Base-by-base conservation (phyloP, 2,113 vertebrate genomes). In the Brachyhypopomus occidentalis region DNA sequence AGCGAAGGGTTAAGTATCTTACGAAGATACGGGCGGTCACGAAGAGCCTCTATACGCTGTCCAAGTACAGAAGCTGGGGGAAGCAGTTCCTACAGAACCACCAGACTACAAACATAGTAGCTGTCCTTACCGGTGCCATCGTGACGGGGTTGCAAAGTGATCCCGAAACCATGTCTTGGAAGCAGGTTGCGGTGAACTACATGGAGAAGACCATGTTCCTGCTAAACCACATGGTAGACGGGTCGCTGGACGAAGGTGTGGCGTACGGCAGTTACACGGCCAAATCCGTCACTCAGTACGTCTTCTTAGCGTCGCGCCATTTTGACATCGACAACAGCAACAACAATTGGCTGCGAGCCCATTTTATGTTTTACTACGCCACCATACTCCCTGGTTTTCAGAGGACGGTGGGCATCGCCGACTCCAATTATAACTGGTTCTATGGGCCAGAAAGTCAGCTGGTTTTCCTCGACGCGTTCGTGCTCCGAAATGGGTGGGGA, bases 341-440 rank as follows among this genome's bases (percentile, higher is more conserved):
- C 59, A 98, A 96, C 90, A 96, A 97, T 90, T 99, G 98, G 98
- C 91, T 99, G 45, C 94, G 90, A 78, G 94, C 89, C 86, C 98
- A 99, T 91, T 99, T 97, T 86, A 98, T 95, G 96, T 99, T 99
- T 92, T 99, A 98, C 83, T 98, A 96, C 41, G 95, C 95, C 80
- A 99, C 98, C 0, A 84, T 99, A 8, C 79, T 99, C 71, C 98
- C 98, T 0, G 98, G 98, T 38, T 99, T 97, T 78, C 97, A 99
- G 88, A 95, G 98, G 84, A 97, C 95, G 0, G 94, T 99, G 0
- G 98, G 98, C 1, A 89, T 99, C 58, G 98, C 97, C 0, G 98
- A 99, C 93, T 99, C 98, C 48, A 99, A 99, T 92, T 99, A 99
- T 88, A 99, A 99, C 89, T 99, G 98, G 97, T 99, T 99, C 92